Evolutionary conservation across 2,888 invertebrate genomes (phyloP), one percentile per base, ranked within the genome.

Genomic region (Calameuta idolon): DNA sequence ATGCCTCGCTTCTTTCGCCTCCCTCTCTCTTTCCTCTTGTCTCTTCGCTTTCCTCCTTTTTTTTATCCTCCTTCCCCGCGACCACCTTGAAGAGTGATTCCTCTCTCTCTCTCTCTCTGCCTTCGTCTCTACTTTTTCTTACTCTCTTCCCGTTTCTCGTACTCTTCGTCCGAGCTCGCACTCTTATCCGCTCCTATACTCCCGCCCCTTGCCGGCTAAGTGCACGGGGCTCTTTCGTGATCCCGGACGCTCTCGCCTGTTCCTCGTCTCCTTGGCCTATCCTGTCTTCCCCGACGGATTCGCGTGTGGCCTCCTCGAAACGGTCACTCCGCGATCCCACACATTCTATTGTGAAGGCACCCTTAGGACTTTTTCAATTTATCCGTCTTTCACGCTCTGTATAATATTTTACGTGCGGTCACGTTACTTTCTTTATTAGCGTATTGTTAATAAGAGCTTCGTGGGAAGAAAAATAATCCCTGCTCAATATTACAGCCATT

Each of bases 1-100:
- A 89, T 88, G 88, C 85, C 87, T 86, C 85, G 86, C 85, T 87
- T 87, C 87, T 86, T 87, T 88, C 85, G 84, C 83, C 80, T 30
- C 40, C 55, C 69, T 55, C 74, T 35, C 75, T 75, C 31, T 75
- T 31, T 68, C 77, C 75, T 79, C 80, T 80, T 80, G 79, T 80
- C 80, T 80, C 75, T 69, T 75, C 34, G 33, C 75, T 11, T 77
- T 69, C 75, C 74, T 74, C 15, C 9, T 9, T 23, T 23, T 55
- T 23, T 23, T 55, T 55, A 55, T 55, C 9, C 23, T 55, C 55
- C 2, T 23, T 55, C 55, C 23, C 55, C 23, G 2, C 55, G 23
- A 55, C 15, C 15, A 5, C 15, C 40, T 23, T 40, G 5, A 23
- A 40, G 40, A 23, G 40, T 15, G 40, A 55, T 23, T 55, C 75